Evolutionary conservation across 1,140 invertebrate genomes (phyloP), one percentile per base, ranked within the genome.

Genomic region (Ceratoteleas bidentatus): DNA sequence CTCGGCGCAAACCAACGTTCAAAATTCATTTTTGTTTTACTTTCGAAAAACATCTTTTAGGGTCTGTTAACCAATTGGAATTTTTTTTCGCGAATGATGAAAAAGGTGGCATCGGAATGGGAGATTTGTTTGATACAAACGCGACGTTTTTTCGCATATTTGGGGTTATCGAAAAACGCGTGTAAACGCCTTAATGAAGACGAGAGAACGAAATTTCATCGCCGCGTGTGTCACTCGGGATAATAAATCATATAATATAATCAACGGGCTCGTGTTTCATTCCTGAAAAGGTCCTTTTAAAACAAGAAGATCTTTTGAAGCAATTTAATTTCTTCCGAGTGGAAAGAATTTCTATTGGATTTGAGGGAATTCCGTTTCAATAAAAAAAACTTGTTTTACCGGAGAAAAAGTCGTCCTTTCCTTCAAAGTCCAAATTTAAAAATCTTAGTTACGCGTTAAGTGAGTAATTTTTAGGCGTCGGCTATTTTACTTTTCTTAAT

Each of bases 291-390:
- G 53, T 68, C 56, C 50, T 62, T 80, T 80, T 80, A 73, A 73
- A 80, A 80, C 77, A 80, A 74, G 70, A 80, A 80, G 69, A 80
- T 69, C 77, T 81, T 68, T 81, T 81, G 57, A 81, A 74, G 70
- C 77, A 81, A 81, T 74, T 74, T 81, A 69, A 81, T 81, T 81
- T 74, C 77, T 81, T 81, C 70, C 58, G 65, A 64, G 64, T 74
- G 77, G 69, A 81, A 81, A 81, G 70, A 81, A 81, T 81, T 74
- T 65, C 77, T 74, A 74, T 81, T 81, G 77, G 64, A 74, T 80
- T 70, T 74, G 49, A 74, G 77, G 45, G 58, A 80, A 80, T 69
- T 68, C 52, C 69, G 69, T 74, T 74, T 69, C 69, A 78, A 80
- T 74, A 69, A 69, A 80, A 80, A 80, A 56, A 64, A 73, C 77